Evolutionary conservation across 2,113 vertebrate species (phyloP), one percentile per base, ranked within the genome.

Genomic region (Cyprinodon brontotheroides): DNA sequence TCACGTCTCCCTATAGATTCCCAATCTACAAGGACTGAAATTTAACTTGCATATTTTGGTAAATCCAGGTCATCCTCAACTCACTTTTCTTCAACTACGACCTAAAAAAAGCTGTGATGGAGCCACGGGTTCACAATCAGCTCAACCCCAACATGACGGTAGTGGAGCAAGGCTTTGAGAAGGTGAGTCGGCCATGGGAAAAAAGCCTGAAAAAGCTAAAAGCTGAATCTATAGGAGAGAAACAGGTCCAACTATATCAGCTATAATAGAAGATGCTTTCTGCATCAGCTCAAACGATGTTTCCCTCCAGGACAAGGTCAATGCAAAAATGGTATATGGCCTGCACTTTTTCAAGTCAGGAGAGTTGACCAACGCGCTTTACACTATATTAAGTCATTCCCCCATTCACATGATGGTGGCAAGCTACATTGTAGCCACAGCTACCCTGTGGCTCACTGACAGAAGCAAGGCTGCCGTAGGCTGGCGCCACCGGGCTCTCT

Each of bases 21-120:
- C 43, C 39, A 50, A 10, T 63, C 38, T 40, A 11, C 8, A n/a
- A n/a, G 15, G 20, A 53, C 47, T 53, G 4, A 68, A 67, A 59
- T 41, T 39, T 40, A 43, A 45, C 11, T 61, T 29, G 7, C 10
- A 4, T 82, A 63, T 67, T 77, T 47, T 73, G 65, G 4, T 67
- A 36, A 73, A 81, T 57, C 17, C 72, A 99, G 97, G 91, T 96
- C 0, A 97, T 99, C 81, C 94, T 98, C 47, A 95, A 97, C 83
- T 93, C 92, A 40, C 79, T 99, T 70, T 98, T 98, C 95, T 97
- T 99, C 76, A 95, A 96, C 68, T 96, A 96, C 0, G 94, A 97
- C n/a, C 85, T 96, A 61, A 96, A 95, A 86, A 93, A 80, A 78
- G 90, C 97, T 0, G 95, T 99, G 69, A 96, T 93, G 41, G 95